Conservation (phyloP, 2,113 vertebrate species). For the Tonatia bakeri region DNA sequence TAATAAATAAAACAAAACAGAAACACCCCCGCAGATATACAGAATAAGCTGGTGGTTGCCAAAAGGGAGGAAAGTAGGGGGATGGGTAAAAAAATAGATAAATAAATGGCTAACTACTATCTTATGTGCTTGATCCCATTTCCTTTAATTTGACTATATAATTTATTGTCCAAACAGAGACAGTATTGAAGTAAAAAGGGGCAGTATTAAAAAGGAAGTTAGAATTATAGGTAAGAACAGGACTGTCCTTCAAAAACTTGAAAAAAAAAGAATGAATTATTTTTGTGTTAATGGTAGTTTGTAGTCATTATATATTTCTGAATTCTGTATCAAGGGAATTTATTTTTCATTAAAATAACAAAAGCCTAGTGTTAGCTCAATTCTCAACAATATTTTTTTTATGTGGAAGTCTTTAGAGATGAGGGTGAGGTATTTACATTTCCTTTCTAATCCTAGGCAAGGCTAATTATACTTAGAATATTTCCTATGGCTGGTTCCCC, state of each 20-base stretch:
- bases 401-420: background rate
- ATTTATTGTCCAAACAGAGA: background rate
- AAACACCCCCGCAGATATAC: background rate
- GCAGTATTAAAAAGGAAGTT: background rate
- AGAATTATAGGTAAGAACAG: background rate
- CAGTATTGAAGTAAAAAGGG: background rate
- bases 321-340: conserved; percentile 1
- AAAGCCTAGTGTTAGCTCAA: background rate
- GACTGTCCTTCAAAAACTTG: background rate
- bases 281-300: background rate
- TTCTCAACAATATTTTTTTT: background rate
- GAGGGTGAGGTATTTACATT: background rate
- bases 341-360: background rate
- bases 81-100: background rate
- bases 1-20: background rate
- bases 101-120: background rate
- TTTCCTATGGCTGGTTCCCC: background rate
- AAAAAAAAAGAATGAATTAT: background rate
- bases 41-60: background rate
- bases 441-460: background rate
- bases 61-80: background rate
- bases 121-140: background rate
- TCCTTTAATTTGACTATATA: background rate
- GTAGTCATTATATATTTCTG: background rate
- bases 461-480: background rate